Percentiles rank a stretch among this genome's conserved stretches.
These are phyloP conservation scores for Bombus affinis DNA, from an alignment of 1,140 invertebrate species.

Conservation along the genomic window DNA sequence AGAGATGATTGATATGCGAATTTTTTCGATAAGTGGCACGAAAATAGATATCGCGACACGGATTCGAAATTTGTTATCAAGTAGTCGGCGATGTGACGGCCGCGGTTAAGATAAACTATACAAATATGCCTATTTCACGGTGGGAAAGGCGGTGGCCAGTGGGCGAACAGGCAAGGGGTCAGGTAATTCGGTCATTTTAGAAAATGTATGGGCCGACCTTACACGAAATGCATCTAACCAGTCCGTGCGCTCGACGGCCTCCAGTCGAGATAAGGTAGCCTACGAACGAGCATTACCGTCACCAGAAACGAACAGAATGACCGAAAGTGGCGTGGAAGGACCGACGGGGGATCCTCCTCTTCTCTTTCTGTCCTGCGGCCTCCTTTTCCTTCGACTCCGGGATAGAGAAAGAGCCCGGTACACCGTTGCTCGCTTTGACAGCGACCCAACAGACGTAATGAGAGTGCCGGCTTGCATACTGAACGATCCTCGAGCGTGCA, in stretches of 20 bases:
- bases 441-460: slow-evolving; percentile 53
- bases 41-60: background rate
- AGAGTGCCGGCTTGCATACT: slow-evolving; percentile 57
- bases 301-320: slow-evolving; percentile 60
- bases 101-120: slow-evolving; percentile 15
- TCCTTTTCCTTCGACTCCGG: slow-evolving; percentile 1
- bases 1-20: background rate
- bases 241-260: slow-evolving; percentile 28
- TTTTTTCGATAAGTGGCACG: background rate
- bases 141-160: background rate
- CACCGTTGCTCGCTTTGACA: slow-evolving; percentile 48
- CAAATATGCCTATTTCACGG: slow-evolving; percentile 5
- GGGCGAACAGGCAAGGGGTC: slow-evolving; percentile 51
- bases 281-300: slow-evolving; percentile 64
- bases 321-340: slow-evolving; percentile 9
- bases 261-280: slow-evolving; percentile 63
- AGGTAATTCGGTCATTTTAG: slow-evolving; percentile 70
- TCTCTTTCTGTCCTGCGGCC: background rate
- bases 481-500: slow-evolving; percentile 37
- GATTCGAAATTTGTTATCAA: slow-evolving; percentile 24
- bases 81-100: slow-evolving; percentile 27
- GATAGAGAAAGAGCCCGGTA: background rate
- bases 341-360: slow-evolving; percentile 11
- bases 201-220: slow-evolving; percentile 65
- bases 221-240: slow-evolving; percentile 64